Base-by-base conservation (phyloP, 2,113 vertebrate species). In the Rhinoderma darwinii region DNA sequence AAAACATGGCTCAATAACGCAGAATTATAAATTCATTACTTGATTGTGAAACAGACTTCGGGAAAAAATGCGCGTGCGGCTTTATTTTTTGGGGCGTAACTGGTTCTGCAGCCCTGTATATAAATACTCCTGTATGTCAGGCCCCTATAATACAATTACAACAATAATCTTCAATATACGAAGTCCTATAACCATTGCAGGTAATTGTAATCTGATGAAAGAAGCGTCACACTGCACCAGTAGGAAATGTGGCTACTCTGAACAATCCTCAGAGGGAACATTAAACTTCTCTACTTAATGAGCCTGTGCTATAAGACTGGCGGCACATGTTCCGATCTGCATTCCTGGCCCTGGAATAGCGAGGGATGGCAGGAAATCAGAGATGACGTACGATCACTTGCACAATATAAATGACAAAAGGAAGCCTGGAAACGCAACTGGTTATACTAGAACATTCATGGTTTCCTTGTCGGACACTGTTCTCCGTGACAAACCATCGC, bases 141-240 rank as follows among this genome's bases (percentile, higher is more conserved):
- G 54, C 78, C 56, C 54, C 54, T 8, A n/a, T 81, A 81, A 81
- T 63, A 63, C 54, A 81, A 81, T 81, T 81, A 41, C 54, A 54
- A 78, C 27, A 43, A 35, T 81, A 4, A 54, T 54, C 78, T 43
- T 27, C 61, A 81, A 27, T 81, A 81, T 81, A n/a, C 18, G 54
- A 3, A 61, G 78, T 43, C 63, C 14, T 27, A 41, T 27, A 61
- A 81, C 10, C 54, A 63, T 47, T 22, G 59, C 59, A 68, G 80
- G 50, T 68, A 43, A 66, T 47, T 82, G 59, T 47, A 68, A 43
- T 68, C 80, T 70, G 59, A 41, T 82, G 80, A 47, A 44, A 50
- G 61, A 44, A 68, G 79, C 37, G 78, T 68, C 80, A 68, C 80
- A 82, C 61, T 68, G 17, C n/a, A 20, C n/a, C 66, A 43, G 30